Conservation (phyloP, 2,113 vertebrate genomes). For the Lampris incognitus region DNA sequence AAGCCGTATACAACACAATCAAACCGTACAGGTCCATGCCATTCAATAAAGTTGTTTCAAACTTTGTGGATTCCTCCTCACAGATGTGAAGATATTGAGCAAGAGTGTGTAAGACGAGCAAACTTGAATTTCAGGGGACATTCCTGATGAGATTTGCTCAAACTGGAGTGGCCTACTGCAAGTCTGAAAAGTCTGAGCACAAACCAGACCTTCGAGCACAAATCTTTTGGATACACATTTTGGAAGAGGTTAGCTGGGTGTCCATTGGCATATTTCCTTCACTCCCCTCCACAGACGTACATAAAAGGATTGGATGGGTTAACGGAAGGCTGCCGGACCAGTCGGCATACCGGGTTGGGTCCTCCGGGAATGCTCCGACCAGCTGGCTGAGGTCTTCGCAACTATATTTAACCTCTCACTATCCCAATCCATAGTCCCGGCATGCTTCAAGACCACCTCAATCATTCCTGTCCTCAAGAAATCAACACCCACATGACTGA, state of each 20-base stretch:
- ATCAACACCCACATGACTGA: too few species aligned
- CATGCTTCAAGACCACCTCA: too few species aligned
- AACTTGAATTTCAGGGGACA: neutral
- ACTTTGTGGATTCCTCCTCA: neutral
- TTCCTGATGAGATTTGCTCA: neutral
- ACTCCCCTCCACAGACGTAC: neutral
- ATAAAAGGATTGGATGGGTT: too few species aligned
- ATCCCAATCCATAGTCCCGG: too few species aligned
- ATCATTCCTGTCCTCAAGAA: too few species aligned
- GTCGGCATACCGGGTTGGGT: too few species aligned
- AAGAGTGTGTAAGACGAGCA: neutral
- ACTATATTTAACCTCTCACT: too few species aligned
- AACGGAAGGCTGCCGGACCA: too few species aligned
- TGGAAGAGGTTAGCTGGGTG: neutral
- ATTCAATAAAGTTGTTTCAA: neutral
- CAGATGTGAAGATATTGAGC: neutral
- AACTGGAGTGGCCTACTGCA: neutral
- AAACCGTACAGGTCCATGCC: too few species aligned
- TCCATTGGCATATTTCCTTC: neutral
- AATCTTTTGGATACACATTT: neutral
- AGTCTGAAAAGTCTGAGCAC: neutral
- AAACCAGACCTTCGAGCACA: neutral
- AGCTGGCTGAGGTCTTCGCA: too few species aligned
- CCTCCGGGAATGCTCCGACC: too few species aligned
- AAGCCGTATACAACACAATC: too few species aligned